Evolutionary conservation across 1,140 invertebrate genomes (phyloP).

Genomic region (Dendroctonus valens): DNA sequence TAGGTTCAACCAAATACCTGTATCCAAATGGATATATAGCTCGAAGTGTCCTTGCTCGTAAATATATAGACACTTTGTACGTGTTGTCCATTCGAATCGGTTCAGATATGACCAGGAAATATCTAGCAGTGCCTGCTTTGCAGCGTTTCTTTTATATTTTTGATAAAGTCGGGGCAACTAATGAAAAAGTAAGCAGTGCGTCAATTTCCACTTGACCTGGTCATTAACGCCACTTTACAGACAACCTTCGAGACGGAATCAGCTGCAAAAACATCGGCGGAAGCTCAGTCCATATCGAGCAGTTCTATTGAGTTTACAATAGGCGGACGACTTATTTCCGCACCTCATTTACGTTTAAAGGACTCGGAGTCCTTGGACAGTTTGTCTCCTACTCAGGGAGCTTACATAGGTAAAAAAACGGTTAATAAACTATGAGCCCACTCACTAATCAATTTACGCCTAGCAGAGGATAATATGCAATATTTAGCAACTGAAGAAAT

Average conservation of each 20-base stretch:
- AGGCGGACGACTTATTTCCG: constrained; percentile 52
- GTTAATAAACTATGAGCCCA: not conserved
- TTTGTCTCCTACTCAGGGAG: constrained; percentile 52
- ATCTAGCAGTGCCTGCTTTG: constrained; percentile 69
- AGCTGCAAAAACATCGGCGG: not conserved
- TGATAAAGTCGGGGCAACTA: constrained; percentile 59
- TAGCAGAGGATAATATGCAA: constrained; percentile 26
- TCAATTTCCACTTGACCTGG: not conserved
- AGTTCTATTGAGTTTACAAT: constrained; percentile 51
- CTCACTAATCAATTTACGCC: no score
- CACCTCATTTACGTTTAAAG: constrained; percentile 39
- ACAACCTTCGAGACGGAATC: constrained; percentile 4
- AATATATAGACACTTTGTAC: constrained; percentile 78
- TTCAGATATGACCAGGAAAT: constrained; percentile 77
- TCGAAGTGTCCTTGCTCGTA: constrained; percentile 71
- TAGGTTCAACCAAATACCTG: constrained; percentile 69
- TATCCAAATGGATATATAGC: constrained; percentile 78
- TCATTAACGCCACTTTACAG: not conserved
- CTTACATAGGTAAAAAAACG: constrained; percentile 6
- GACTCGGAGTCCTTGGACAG: constrained; percentile 52
- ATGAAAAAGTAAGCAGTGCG: constrained; percentile 11
- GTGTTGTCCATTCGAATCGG: constrained; percentile 78
- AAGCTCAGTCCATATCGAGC: not conserved
- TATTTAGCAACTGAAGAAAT: constrained; percentile 73
- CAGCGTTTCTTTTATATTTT: constrained; percentile 85